Evolutionary conservation across 2,888 invertebrate species (phyloP), one percentile per base, ranked within the genome.

Genomic region (Drosophila nr. perissopoda): DNA sequence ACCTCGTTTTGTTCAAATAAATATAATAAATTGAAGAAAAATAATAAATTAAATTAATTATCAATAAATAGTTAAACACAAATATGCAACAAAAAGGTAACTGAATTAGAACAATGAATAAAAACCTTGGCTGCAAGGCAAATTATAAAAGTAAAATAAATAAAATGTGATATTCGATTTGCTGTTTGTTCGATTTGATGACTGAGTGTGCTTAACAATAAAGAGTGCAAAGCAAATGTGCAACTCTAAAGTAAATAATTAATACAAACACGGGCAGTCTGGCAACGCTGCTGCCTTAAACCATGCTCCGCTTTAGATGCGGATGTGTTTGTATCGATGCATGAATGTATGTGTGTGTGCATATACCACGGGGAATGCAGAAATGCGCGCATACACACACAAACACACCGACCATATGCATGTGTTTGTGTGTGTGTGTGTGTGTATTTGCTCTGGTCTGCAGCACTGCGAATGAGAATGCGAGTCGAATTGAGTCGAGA

Each of bases 401-500:
- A 51, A 29, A 62, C 42, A 52, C 11, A 31, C 46, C 34, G 13
- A 48, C 25, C 57, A 18, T 5, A 53, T 13, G 31, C 2, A 52
- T 51, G 52, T 42, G 52, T 42, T n/a, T n/a, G 46, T n/a, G 34
- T 36, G 42, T 49, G 29, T 60, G 60, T 51, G 66, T 64, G 56
- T 68, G 64, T 58, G 49, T 52, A 42, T 60, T 52, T 67, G 76
- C 68, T 70, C 70, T 69, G 74, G 59, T 74, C 73, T 66, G 68
- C 58, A 57, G 70, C 64, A 42, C 67, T 68, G 74, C 74, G 64
- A 78, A 74, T 67, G 71, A 66, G 75, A 75, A 73, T 76, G 70
- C 79, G 82, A 80, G 70, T 81, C 83, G 83, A 59, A 67, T 70
- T 56, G 79, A 79, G 70, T 79, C 81, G 78, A 79, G 81, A 88